Evolutionary conservation across 2,888 invertebrate species (phyloP).

Genomic region (Ditylenchus weischeri): DNA sequence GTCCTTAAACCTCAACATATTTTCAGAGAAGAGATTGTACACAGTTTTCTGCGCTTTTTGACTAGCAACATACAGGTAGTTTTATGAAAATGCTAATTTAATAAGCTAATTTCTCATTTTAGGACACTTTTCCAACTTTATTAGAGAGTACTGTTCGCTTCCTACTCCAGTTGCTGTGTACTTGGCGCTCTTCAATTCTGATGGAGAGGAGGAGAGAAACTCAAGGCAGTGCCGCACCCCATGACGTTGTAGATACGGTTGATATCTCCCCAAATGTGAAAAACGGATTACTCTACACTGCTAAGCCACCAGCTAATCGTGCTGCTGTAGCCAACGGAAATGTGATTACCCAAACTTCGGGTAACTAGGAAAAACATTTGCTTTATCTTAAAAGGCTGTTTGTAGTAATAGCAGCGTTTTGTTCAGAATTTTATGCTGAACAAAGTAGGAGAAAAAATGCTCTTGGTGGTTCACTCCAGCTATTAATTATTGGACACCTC

Average conservation of each 20-base stretch:
- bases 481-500: too few species aligned
- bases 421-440: too few species aligned
- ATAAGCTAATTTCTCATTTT: constrained; percentile 66
- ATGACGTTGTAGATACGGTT: background rate
- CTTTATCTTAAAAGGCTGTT: background rate
- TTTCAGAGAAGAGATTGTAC: constrained; percentile 69
- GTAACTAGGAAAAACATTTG: background rate
- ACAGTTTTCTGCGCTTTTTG: constrained; percentile 59
- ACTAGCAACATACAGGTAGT: constrained; percentile 44
- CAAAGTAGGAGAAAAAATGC: too few species aligned
- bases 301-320: background rate
- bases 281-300: background rate
- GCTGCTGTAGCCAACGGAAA: too few species aligned
- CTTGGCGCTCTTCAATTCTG: constrained; percentile 77
- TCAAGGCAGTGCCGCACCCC: background rate
- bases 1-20: background rate
- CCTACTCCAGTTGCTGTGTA: constrained; percentile 82
- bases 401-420: too few species aligned
- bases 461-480: too few species aligned
- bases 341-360: background rate
- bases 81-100: background rate
- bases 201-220: constrained; percentile 34
- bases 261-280: background rate
- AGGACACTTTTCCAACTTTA: constrained; percentile 81
- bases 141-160: constrained; percentile 89